These are phyloP conservation scores for Salarias fasciatus DNA, from an alignment of 2,797 vertebrate genomes.

Conservation along the genomic window DNA sequence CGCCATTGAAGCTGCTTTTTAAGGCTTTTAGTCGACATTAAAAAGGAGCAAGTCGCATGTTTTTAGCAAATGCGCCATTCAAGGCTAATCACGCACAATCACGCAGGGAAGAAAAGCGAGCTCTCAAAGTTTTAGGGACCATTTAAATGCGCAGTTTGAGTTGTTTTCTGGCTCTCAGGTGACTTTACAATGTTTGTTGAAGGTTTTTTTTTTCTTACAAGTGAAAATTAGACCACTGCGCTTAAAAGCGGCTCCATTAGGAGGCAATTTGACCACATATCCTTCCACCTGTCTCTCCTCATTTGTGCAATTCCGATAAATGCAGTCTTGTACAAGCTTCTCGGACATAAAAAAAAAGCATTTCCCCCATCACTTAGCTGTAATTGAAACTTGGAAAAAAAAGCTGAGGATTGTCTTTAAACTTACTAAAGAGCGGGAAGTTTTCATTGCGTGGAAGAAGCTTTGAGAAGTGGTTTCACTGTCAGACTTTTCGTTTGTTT, in stretches of 20 bases:
- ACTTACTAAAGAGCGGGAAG: no score
- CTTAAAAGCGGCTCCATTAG: slow-evolving; percentile 20
- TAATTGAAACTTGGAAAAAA: no score
- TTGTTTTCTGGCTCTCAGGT: slow-evolving; percentile 25
- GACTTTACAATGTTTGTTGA: slow-evolving; percentile 19
- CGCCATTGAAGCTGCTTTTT: slow-evolving; percentile 56
- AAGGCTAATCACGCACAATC: slow-evolving; percentile 38
- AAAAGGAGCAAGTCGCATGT: slow-evolving; percentile 29
- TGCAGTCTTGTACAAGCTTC: no score
- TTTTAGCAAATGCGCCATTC: slow-evolving; percentile 60
- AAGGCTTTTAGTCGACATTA: slow-evolving; percentile 64
- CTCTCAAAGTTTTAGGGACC: no score
- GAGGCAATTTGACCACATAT: neutral
- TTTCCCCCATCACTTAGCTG: no score
- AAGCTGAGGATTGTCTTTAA: no score
- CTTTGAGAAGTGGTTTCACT: no score
- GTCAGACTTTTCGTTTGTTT: no score
- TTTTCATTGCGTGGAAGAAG: no score
- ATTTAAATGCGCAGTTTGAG: slow-evolving; percentile 13
- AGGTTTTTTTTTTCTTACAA: slow-evolving; percentile 16
- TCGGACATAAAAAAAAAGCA: no score
- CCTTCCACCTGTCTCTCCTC: slow-evolving; percentile 25
- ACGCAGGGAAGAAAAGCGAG: slow-evolving; percentile 11
- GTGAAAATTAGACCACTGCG: slow-evolving; percentile 4
- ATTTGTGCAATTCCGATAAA: no score